These are phyloP conservation scores for Trisateles emortualis DNA, from an alignment of 2,888 invertebrate species.

Conservation along the genomic window DNA sequence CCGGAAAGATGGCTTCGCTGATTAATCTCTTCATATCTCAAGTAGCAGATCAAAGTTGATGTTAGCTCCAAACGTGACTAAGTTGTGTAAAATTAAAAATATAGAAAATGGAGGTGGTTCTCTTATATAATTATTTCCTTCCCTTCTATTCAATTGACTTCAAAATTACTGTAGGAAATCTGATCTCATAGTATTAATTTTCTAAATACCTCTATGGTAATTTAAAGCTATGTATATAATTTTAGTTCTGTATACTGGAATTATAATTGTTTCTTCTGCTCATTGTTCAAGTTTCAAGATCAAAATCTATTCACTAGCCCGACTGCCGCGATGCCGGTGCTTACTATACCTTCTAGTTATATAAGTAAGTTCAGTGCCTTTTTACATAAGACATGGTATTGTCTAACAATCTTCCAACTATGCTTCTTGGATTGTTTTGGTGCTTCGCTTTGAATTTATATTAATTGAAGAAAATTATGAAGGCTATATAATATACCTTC, in stretches of 20 bases:
- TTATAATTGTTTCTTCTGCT: slow-evolving; percentile 33
- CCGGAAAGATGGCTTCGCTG: too few relatives aligned
- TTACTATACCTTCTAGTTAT: slow-evolving; percentile 15
- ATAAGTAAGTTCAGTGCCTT: slow-evolving; percentile 1
- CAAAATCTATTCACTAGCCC: slow-evolving; percentile 26
- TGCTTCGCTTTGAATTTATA: too few relatives aligned
- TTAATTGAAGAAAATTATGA: too few relatives aligned
- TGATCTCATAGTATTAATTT: slow-evolving; percentile 9
- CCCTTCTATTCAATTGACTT: slow-evolving; percentile 27
- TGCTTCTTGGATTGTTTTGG: too few relatives aligned
- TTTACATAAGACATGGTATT: background rate
- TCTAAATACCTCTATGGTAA: slow-evolving; percentile 9
- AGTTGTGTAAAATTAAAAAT: slow-evolving; percentile 17
- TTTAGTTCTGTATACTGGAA: slow-evolving; percentile 15
- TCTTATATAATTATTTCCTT: slow-evolving; percentile 24
- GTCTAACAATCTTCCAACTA: too few relatives aligned
- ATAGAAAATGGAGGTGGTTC: slow-evolving; percentile 21
- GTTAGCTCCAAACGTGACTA: background rate
- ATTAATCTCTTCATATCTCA: too few relatives aligned
- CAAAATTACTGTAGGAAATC: slow-evolving; percentile 16
- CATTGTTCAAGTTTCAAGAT: slow-evolving; percentile 41
- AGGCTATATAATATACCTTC: too few relatives aligned
- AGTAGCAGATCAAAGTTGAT: too few relatives aligned
- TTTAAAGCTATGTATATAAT: slow-evolving; percentile 8
- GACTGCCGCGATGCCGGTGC: slow-evolving; percentile 1